Evolutionary conservation across 2,888 invertebrate species (phyloP).

Genomic region (Melanophora roralis): DNA sequence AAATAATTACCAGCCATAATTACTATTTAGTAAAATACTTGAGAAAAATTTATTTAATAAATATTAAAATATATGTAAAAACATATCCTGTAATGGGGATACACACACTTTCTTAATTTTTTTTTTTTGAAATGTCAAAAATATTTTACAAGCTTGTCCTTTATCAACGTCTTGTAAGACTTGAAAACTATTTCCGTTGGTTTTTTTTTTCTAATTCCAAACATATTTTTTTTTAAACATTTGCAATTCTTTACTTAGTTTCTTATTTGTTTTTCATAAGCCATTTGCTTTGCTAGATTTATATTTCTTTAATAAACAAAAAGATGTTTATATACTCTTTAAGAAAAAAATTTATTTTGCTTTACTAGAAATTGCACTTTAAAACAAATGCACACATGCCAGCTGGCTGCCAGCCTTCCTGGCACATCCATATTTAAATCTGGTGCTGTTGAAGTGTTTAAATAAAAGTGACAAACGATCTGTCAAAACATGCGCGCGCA

Average conservation of each 20-base stretch:
- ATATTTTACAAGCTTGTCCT: conserved; percentile 3
- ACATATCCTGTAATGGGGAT: conserved; percentile 3
- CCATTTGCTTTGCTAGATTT: conserved; percentile 52
- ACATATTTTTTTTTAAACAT: neutral
- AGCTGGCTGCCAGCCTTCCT: neutral
- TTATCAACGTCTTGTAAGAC: conserved; percentile 31
- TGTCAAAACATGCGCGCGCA: conserved; percentile 59
- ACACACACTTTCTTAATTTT: too few species aligned
- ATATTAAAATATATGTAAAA: neutral
- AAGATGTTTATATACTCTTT: neutral
- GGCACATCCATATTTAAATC: neutral
- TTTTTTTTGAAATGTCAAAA: neutral
- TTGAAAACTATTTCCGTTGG: conserved; percentile 42
- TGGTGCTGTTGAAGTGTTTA: conserved; percentile 35
- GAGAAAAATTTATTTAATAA: conserved; percentile 14
- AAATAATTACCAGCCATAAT: conserved; percentile 48
- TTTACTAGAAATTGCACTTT: conserved; percentile 55
- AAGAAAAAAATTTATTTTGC: conserved; percentile 34
- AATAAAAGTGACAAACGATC: conserved; percentile 57
- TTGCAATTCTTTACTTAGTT: conserved; percentile 33
- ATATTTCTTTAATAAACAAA: conserved; percentile 50
- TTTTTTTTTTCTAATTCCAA: neutral
- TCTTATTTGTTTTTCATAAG: conserved; percentile 51
- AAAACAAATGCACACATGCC: neutral
- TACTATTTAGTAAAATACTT: conserved; percentile 26